Evolutionary conservation across 2,888 invertebrate genomes (phyloP).

Genomic region (Galerucella nymphaeae): DNA sequence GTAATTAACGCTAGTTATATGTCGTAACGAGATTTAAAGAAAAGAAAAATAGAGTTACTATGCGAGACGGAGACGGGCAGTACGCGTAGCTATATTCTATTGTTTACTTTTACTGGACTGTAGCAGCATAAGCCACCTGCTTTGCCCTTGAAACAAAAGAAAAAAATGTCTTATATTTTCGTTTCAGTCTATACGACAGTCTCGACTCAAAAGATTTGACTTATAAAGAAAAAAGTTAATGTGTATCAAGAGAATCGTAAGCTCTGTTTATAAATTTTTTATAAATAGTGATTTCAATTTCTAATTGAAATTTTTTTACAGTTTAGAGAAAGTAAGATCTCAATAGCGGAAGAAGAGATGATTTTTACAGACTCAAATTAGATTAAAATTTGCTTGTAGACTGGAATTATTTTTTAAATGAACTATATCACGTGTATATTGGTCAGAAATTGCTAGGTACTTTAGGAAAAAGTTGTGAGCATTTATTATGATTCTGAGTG

Average conservation of each 20-base stretch:
- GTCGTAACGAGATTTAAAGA: conserved; percentile 54
- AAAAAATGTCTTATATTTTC: conserved; percentile 25
- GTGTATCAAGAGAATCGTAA: not conserved
- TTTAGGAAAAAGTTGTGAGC: too few species aligned
- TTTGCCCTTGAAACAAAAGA: conserved; percentile 46
- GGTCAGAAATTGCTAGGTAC: too few species aligned
- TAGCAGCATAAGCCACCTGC: conserved; percentile 63
- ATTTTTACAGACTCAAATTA: too few species aligned
- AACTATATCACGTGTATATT: too few species aligned
- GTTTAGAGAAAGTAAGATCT: too few species aligned
- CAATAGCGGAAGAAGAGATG: not conserved
- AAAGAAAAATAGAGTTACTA: conserved; percentile 55
- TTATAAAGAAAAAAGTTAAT: not conserved
- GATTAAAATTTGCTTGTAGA: too few species aligned
- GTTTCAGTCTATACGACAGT: conserved; percentile 3
- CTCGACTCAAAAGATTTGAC: not conserved
- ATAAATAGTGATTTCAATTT: not conserved
- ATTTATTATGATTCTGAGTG: too few species aligned
- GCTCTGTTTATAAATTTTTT: not conserved
- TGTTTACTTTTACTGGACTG: conserved; percentile 64
- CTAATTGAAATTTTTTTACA: not conserved
- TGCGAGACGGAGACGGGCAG: conserved; percentile 59
- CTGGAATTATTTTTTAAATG: too few species aligned
- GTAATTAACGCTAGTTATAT: conserved; percentile 1
- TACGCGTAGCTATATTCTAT: conserved; percentile 61